Conservation (phyloP, 1,140 invertebrate genomes). For the Elymnias hypermnestra region DNA sequence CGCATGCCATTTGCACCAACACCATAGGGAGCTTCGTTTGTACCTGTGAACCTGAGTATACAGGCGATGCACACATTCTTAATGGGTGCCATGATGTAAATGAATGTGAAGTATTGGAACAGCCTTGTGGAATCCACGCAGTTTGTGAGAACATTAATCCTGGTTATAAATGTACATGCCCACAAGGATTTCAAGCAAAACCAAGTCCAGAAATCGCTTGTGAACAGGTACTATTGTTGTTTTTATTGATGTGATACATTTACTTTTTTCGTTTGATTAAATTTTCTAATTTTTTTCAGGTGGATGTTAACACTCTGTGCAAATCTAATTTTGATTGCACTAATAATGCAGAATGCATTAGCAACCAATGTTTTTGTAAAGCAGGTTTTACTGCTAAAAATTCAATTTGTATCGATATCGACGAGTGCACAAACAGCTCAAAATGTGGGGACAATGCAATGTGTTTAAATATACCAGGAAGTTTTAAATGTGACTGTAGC, state of each 20-base stretch:
- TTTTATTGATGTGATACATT: not conserved
- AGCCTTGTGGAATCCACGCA: slow-evolving; percentile 90
- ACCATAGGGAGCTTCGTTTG: slow-evolving; percentile 91
- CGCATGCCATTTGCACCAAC: slow-evolving; percentile 90
- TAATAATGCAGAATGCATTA: slow-evolving; percentile 92
- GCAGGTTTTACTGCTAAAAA: slow-evolving; percentile 89
- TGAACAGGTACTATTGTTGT: slow-evolving; percentile 81
- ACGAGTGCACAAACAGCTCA: slow-evolving; percentile 86
- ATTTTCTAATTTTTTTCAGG: slow-evolving; percentile 66
- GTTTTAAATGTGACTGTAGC: slow-evolving; percentile 91
- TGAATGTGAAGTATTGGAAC: slow-evolving; percentile 88
- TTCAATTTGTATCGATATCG: slow-evolving; percentile 86
- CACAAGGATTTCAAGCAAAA: slow-evolving; percentile 90
- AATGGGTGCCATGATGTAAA: slow-evolving; percentile 91
- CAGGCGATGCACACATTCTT: slow-evolving; percentile 85
- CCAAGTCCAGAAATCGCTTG: slow-evolving; percentile 89
- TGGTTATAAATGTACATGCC: slow-evolving; percentile 91
- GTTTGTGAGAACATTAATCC: slow-evolving; percentile 91
- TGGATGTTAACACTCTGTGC: slow-evolving; percentile 90
- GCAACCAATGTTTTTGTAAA: slow-evolving; percentile 93
- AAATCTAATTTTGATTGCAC: slow-evolving; percentile 93
- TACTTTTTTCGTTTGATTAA: not conserved
- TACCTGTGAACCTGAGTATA: slow-evolving; percentile 88
- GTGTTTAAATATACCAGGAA: slow-evolving; percentile 90
- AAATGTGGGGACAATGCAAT: slow-evolving; percentile 87